A percentile compares a stretch with the other conserved stretches of the same genome.
phyloP scores from a whole-genome alignment of 1,140 invertebrate genomes.

The Alviniconcha marisindica region DNA sequence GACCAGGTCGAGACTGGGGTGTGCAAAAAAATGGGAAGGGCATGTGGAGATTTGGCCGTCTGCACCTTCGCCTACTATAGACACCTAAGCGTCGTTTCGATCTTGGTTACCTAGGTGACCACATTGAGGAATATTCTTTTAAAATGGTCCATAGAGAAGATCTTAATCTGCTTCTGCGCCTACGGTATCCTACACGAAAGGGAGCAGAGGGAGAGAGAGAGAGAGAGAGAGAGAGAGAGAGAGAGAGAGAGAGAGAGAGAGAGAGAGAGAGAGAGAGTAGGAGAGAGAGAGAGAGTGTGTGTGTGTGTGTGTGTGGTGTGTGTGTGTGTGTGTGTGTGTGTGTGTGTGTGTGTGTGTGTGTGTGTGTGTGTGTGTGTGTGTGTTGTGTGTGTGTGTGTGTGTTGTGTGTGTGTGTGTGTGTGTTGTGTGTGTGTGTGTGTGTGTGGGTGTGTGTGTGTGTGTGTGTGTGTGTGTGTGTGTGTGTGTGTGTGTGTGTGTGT shows the following conservation, averaged over 20 bases:
- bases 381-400: neutral
- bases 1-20: too few relatives aligned
- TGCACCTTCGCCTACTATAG: too few relatives aligned
- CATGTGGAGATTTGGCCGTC: too few relatives aligned
- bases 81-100: too few relatives aligned
- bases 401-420: neutral
- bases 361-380: neutral
- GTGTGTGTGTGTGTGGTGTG: neutral
- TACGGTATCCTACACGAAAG: too few relatives aligned
- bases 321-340: neutral
- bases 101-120: too few relatives aligned
- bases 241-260: conserved; percentile 17
- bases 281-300: neutral
- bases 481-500: too few relatives aligned
- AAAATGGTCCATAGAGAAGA: neutral
- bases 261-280: conserved; percentile 13
- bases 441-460: too few relatives aligned
- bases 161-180: neutral
- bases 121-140: neutral
- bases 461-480: too few relatives aligned
- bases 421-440: too few relatives aligned
- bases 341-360: neutral
- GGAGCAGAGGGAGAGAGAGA: neutral
- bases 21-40: too few relatives aligned
- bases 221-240: neutral